Evolutionary conservation across 1,140 invertebrate species (phyloP).

Genomic region (Lethrus apterus): DNA sequence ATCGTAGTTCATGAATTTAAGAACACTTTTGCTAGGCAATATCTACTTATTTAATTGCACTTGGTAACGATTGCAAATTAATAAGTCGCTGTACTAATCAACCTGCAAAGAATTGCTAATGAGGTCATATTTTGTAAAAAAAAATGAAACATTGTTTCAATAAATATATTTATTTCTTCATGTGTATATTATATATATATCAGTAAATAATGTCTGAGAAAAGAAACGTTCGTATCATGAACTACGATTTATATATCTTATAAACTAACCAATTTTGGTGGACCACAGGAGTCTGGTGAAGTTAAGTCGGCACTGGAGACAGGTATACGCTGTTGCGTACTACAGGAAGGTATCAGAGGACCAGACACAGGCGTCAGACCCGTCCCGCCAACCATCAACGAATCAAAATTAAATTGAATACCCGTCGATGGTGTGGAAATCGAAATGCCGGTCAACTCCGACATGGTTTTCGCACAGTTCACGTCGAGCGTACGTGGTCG

Average conservation of each 20-base stretch:
- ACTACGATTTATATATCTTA: conserved; percentile 41
- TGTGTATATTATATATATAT: too few species aligned
- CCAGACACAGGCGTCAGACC: conserved; percentile 78
- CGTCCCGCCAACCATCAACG: conserved; percentile 86
- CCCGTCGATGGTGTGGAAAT: conserved; percentile 84
- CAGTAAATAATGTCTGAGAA: neutral
- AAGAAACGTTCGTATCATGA: conserved; percentile 4
- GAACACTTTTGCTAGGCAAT: too few species aligned
- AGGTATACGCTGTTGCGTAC: conserved; percentile 56
- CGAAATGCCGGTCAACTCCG: conserved; percentile 64
- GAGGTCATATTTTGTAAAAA: neutral
- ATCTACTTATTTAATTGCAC: too few species aligned
- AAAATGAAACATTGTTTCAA: neutral
- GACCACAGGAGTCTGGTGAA: conserved; percentile 59
- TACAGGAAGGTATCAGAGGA: conserved; percentile 59
- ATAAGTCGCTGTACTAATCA: neutral
- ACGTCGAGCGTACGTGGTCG: conserved; percentile 46
- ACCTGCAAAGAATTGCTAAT: neutral
- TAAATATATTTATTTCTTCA: too few species aligned
- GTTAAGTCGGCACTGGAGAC: conserved; percentile 52
- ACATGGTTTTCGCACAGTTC: conserved; percentile 5
- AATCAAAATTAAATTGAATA: conserved; percentile 84
- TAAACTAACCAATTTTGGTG: conserved; percentile 67
- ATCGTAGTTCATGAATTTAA: too few species aligned
- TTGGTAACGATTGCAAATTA: neutral